phyloP scores from a whole-genome alignment of 1,140 invertebrate genomes.

The Homarus americanus region DNA sequence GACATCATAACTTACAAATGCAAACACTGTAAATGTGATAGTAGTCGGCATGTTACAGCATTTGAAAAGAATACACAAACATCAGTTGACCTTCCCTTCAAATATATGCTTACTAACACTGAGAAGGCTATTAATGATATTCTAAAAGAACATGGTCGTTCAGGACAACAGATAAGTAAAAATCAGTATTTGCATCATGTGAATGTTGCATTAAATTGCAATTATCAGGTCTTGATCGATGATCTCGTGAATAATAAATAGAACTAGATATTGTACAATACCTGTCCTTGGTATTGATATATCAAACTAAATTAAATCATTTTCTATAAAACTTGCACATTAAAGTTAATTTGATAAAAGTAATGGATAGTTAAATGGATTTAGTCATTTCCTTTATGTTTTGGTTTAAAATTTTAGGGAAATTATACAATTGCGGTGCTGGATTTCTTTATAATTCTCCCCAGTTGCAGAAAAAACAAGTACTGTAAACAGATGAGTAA shows the following conservation, averaged over 20 bases:
- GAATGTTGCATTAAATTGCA: neutral
- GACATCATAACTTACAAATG: neutral
- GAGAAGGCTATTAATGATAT: neutral
- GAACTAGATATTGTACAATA: too few relatives aligned
- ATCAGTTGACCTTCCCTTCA: neutral
- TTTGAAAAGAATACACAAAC: neutral
- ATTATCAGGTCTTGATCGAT: neutral
- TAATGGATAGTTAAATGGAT: too few relatives aligned
- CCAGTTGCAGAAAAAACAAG: too few relatives aligned
- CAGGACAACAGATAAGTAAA: neutral
- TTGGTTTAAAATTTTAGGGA: too few relatives aligned
- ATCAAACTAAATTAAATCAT: too few relatives aligned
- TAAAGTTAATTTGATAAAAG: too few relatives aligned
- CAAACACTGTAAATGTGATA: neutral
- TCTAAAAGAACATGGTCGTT: neutral
- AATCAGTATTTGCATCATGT: neutral
- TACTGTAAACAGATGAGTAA: too few relatives aligned
- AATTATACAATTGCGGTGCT: too few relatives aligned
- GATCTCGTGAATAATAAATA: neutral
- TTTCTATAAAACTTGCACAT: too few relatives aligned
- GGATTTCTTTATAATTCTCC: too few relatives aligned
- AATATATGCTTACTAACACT: neutral
- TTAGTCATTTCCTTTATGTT: too few relatives aligned
- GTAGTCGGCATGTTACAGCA: neutral
- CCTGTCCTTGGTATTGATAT: too few relatives aligned